phyloP scores from a whole-genome alignment of 2,113 vertebrate genomes.

The Leucosticte australis region DNA sequence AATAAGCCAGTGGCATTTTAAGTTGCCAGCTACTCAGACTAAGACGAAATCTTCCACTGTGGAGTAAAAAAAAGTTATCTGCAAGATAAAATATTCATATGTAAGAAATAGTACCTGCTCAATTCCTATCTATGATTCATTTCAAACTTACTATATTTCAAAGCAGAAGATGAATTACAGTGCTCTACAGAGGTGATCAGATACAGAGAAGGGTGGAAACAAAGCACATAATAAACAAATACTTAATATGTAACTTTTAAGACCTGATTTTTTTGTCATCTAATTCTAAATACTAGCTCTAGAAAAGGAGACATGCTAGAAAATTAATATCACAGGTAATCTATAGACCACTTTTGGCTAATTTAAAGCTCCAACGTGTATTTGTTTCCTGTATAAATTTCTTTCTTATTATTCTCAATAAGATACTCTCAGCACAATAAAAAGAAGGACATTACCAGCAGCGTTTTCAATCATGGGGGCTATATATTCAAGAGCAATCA shows the following conservation, averaged over 20 bases:
- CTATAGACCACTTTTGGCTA: constrained; percentile 54
- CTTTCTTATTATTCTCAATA: constrained; percentile 79
- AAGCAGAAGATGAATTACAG: constrained; percentile 15
- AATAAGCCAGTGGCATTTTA: neutral
- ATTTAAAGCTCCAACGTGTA: constrained; percentile 55
- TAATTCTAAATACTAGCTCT: neutral
- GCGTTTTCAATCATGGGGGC: constrained; percentile 84
- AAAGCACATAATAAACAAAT: neutral
- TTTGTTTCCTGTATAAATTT: constrained; percentile 80
- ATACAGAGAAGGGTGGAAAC: neutral
- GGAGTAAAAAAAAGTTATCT: neutral
- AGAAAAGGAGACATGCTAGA: neutral
- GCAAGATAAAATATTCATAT: neutral
- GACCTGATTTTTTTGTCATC: neutral
- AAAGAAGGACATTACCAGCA: constrained; percentile 81
- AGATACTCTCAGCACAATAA: constrained; percentile 63
- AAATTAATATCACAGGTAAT: constrained; percentile 70
- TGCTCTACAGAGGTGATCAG: neutral
- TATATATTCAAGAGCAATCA: constrained; percentile 92
- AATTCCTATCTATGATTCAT: neutral
- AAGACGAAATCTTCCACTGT: neutral
- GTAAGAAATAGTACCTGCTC: neutral
- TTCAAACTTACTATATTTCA: neutral
- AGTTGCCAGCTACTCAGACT: neutral
- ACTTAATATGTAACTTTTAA: neutral